Conservation (phyloP, 2,888 invertebrate genomes). For the Leucophenga maculata region DNA sequence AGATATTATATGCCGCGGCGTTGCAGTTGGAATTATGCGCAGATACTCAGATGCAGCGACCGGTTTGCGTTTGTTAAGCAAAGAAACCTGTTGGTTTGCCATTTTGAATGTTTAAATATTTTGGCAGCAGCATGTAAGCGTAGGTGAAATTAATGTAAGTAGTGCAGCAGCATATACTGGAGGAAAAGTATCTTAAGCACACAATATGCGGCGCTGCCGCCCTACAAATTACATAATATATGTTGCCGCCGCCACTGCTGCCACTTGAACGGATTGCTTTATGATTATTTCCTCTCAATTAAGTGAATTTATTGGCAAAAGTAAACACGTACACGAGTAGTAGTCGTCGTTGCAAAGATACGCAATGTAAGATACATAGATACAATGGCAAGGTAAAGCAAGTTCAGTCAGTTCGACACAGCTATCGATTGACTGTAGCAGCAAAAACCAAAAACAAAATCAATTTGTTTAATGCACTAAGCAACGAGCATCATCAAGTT, state of each 20-base stretch:
- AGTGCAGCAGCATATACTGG: not conserved
- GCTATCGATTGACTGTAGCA: conserved; percentile 51
- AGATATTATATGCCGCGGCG: not conserved
- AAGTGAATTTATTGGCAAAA: conserved; percentile 69
- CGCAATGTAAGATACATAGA: conserved; percentile 5
- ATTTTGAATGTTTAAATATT: conserved; percentile 13
- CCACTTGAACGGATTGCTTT: conserved; percentile 63
- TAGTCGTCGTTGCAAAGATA: not conserved
- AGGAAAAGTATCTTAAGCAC: not conserved
- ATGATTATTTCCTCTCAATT: conserved; percentile 71
- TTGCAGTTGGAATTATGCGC: not conserved
- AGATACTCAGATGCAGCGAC: not conserved
- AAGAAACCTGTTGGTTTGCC: conserved; percentile 17
- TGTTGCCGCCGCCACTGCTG: conserved; percentile 37
- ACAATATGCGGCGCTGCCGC: not conserved
- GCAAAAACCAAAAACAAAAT: conserved; percentile 53
- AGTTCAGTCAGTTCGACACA: too few relatives aligned
- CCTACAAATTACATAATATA: too few relatives aligned
- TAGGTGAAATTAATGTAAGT: not conserved
- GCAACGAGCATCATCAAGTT: conserved; percentile 17
- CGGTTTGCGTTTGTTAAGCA: conserved; percentile 18
- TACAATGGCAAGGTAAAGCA: conserved; percentile 26
- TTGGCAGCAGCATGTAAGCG: not conserved
- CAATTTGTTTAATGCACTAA: conserved; percentile 60
- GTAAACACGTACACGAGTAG: conserved; percentile 49